Evolutionary conservation across 2,113 vertebrate genomes (phyloP), one percentile per base, ranked within the genome.

Genomic region (Pyrgilauda ruficollis): DNA sequence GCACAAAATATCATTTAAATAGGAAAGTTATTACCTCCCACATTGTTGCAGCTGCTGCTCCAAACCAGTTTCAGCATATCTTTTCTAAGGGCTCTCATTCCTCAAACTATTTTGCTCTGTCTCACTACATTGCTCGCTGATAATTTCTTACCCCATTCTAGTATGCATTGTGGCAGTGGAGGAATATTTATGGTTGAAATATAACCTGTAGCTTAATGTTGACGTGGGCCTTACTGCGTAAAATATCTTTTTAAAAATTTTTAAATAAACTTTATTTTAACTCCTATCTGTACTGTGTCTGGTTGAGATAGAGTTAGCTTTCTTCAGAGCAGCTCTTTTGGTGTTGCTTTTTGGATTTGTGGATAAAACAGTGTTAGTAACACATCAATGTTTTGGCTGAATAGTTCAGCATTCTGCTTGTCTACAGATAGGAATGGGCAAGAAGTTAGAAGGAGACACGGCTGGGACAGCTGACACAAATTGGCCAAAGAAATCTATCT

Each of bases 1-100:
- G 46, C 79, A 93, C 39, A 85, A 96, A 94, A 92, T 87, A 70
- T 90, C n/a, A 88, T 96, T 96, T 91, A 93, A 89, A 92, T 87
- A 84, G 26, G 39, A 93, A 96, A 92, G 93, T 75, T 4, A 90
- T 84, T 97, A 87, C 83, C 75, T 97, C 72, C 62, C 63, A 82
- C 93, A 93, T 87, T 90, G 84, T 92, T 93, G 86, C 56, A 94
- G 56, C 64, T 95, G 87, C 49, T 81, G 59, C 64, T 96, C 63
- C 50, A 91, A 95, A 91, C 24, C 30, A 33, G 37, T 94, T 94
- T 86, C 78, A 97, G 86, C 41, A 87, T 76, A 77, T 66, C 50
- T 76, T 93, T 73, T 88, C 66, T 82, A 79, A 82, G 58, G 68
- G 24, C 15, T 95, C 35, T 81, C 44, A 47, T 79, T 53, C 59